Evolutionary conservation across 2,888 invertebrate genomes (phyloP).

Genomic region (Linhomoeus sp.): DNA sequence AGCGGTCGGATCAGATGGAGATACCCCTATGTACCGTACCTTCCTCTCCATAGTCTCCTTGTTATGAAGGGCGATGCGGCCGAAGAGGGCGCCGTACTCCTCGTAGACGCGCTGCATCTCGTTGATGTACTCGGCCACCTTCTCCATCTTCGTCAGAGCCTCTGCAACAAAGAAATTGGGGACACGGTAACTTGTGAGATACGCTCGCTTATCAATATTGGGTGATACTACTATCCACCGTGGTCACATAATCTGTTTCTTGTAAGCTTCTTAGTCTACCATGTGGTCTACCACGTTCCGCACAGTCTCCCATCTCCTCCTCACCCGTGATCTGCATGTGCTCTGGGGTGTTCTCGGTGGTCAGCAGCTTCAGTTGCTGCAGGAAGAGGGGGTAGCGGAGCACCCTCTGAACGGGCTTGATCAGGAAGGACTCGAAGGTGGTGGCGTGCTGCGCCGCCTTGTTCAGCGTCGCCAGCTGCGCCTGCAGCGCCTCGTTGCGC

Average conservation of each 20-base stretch:
- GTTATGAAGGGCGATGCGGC: constrained; percentile 44
- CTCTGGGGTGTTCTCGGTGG: constrained; percentile 75
- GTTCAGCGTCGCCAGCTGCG: constrained; percentile 79
- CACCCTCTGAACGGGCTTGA: constrained; percentile 94
- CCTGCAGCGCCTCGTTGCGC: constrained; percentile 84
- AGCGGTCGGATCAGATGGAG: no score
- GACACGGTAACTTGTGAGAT: no score
- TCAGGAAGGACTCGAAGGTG: constrained; percentile 87
- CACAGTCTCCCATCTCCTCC: no score
- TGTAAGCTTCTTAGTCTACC: no score
- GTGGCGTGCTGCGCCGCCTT: constrained; percentile 90
- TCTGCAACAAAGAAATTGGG: neutral
- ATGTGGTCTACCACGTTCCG: no score
- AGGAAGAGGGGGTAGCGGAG: constrained; percentile 84
- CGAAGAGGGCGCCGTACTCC: constrained; percentile 94
- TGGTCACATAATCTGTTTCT: no score
- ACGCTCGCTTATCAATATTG: no score
- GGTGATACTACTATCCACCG: no score
- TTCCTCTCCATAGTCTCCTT: constrained; percentile 51
- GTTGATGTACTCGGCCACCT: constrained; percentile 95
- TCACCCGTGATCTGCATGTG: constrained; percentile 63
- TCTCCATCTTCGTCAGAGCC: constrained; percentile 53
- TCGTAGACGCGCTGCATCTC: constrained; percentile 99
- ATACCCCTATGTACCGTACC: no score
- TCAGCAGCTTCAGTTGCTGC: constrained; percentile 79